Conservation (phyloP, 2,888 invertebrate genomes). For the Syrphus vitripennis region DNA sequence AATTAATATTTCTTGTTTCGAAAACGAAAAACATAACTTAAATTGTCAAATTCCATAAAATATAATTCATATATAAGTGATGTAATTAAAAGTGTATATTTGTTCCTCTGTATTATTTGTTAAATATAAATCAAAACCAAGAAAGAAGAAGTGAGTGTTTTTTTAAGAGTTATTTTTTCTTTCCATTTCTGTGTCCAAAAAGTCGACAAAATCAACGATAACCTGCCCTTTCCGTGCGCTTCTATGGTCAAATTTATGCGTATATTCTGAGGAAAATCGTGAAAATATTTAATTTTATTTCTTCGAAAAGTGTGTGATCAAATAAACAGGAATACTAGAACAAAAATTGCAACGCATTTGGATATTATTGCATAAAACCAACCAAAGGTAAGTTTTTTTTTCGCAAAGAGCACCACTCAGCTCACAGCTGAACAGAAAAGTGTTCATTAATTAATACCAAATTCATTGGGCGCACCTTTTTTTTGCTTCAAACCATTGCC, state of each 20-base stretch:
- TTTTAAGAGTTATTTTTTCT: conserved; percentile 32
- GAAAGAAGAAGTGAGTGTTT: conserved; percentile 33
- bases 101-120: conserved; percentile 35
- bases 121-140: conserved; percentile 23
- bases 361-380: conserved; percentile 53
- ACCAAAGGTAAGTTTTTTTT: conserved; percentile 60
- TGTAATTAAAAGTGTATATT: conserved; percentile 37
- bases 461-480: conserved; percentile 68
- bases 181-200: conserved; percentile 32
- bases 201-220: conserved; percentile 36
- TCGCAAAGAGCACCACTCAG: conserved; percentile 37
- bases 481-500: conserved; percentile 38
- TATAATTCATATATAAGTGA: conserved; percentile 14
- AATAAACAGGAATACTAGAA: conserved; percentile 11
- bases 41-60: conserved; percentile 15
- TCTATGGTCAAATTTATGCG: conserved; percentile 8
- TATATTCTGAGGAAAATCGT: neutral
- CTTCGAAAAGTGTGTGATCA: neutral
- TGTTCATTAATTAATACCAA: conserved; percentile 55
- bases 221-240: conserved; percentile 9
- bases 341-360: conserved; percentile 13
- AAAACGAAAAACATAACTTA: conserved; percentile 31
- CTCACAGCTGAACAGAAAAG: conserved; percentile 8
- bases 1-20: conserved; percentile 22
- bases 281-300: neutral